A percentile compares a stretch with the other conserved stretches of the same genome.
Conservation (phyloP, 2,113 vertebrate species). For the Dicaeum eximium region DNA sequence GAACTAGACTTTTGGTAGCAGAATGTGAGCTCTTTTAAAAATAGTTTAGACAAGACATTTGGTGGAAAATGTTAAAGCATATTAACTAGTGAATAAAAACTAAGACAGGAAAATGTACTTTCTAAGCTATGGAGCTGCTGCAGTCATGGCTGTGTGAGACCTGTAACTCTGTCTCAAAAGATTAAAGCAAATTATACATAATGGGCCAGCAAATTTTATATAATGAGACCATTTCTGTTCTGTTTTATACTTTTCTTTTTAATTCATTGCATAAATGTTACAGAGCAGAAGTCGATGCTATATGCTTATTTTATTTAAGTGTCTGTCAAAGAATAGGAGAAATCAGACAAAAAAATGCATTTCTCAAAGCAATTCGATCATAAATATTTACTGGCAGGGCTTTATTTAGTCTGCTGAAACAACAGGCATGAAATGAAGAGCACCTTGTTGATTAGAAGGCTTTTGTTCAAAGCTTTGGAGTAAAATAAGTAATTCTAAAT, state of each 20-base stretch:
- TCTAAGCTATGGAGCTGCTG: not conserved
- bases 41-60: conserved; percentile 40
- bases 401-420: not conserved
- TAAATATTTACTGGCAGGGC: conserved; percentile 13
- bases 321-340: not conserved
- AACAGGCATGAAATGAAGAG: not conserved
- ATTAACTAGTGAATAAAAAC: conserved; percentile 37
- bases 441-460: not conserved
- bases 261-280: not conserved
- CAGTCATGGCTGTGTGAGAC: conserved; percentile 11
- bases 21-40: conserved; percentile 34
- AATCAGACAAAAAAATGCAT: not conserved
- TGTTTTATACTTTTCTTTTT: not conserved
- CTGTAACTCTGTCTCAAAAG: not conserved
- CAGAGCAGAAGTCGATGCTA: not conserved
- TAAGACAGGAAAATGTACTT: not conserved
- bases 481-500: not conserved
- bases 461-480: not conserved
- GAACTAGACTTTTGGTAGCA: conserved; percentile 13
- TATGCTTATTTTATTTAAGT: not conserved
- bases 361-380: not conserved
- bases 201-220: conserved; percentile 38
- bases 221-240: conserved; percentile 25
- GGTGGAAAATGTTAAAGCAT: not conserved
- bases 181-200: conserved; percentile 18